A percentile compares a stretch with the other conserved stretches of the same genome.
These are phyloP conservation scores for Brachionus plicatilis DNA, from an alignment of 1,140 invertebrate species.

Conservation along the genomic window DNA sequence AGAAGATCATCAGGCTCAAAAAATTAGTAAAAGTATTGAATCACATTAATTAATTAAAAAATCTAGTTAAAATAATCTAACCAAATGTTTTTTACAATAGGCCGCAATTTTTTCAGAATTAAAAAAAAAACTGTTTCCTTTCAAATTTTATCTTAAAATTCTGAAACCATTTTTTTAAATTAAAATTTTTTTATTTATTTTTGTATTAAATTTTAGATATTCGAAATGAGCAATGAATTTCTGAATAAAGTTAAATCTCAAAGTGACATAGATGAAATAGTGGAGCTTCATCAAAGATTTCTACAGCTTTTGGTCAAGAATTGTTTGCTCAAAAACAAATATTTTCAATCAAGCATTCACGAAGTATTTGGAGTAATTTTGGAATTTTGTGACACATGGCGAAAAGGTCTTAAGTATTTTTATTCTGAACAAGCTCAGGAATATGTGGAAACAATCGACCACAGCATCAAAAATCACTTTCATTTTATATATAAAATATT, in stretches of 20 bases:
- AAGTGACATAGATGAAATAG: conserved; percentile 35
- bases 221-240: conserved; percentile 31
- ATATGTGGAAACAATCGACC: neutral
- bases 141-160: too few species aligned
- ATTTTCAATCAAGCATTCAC: conserved; percentile 26
- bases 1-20: too few species aligned
- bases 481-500: conserved; percentile 21
- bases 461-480: conserved; percentile 21
- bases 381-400: conserved; percentile 39
- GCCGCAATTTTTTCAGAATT: too few species aligned
- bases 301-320: neutral
- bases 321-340: conserved; percentile 31
- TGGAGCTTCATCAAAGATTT: neutral
- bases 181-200: neutral
- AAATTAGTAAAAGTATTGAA: too few species aligned
- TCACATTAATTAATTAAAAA: too few species aligned
- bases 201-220: neutral
- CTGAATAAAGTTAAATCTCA: neutral
- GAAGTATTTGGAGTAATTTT: neutral
- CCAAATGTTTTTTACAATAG: too few species aligned
- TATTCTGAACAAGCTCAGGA: neutral
- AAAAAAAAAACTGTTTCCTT: too few species aligned
- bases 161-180: too few species aligned
- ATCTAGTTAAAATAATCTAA: too few species aligned
- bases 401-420: neutral